These are phyloP conservation scores for Glyphotaelius pellucidus DNA, from an alignment of 2,888 invertebrate species.

Conservation along the genomic window DNA sequence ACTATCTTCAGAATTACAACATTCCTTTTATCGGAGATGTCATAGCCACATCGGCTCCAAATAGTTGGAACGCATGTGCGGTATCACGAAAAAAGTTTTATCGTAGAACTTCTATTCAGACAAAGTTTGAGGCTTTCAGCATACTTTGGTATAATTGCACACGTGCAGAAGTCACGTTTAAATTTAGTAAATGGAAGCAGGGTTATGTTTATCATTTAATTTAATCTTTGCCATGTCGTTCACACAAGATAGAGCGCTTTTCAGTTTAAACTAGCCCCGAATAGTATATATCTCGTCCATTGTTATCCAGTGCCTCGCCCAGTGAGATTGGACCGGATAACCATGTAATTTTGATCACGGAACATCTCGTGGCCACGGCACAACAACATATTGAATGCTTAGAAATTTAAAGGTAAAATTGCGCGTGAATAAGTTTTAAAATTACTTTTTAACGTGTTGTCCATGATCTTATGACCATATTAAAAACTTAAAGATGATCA, in stretches of 20 bases:
- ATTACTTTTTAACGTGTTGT: not conserved
- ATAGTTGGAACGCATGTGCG: not conserved
- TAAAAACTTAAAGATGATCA: not conserved
- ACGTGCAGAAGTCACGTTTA: not conserved
- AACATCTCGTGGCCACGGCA: not conserved
- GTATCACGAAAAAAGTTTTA: not conserved
- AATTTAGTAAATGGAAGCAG: not conserved
- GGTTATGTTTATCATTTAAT: slow-evolving; percentile 10
- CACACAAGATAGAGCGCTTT: not conserved
- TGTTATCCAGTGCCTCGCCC: not conserved
- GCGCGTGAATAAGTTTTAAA: not conserved
- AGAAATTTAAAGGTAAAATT: not conserved
- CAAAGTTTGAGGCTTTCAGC: not conserved
- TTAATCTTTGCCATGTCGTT: slow-evolving; percentile 9
- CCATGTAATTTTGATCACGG: not conserved
- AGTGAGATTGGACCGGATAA: not conserved
- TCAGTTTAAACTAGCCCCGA: not conserved
- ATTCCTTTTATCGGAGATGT: not conserved
- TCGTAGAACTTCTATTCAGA: not conserved
- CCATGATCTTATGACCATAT: not conserved
- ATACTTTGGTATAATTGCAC: not conserved
- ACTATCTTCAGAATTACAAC: not conserved
- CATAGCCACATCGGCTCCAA: not conserved
- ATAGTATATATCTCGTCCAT: not conserved
- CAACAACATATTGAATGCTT: not conserved